These are phyloP conservation scores for Athene cunicularia DNA, from an alignment of 2,113 vertebrate genomes.

Conservation along the genomic window DNA sequence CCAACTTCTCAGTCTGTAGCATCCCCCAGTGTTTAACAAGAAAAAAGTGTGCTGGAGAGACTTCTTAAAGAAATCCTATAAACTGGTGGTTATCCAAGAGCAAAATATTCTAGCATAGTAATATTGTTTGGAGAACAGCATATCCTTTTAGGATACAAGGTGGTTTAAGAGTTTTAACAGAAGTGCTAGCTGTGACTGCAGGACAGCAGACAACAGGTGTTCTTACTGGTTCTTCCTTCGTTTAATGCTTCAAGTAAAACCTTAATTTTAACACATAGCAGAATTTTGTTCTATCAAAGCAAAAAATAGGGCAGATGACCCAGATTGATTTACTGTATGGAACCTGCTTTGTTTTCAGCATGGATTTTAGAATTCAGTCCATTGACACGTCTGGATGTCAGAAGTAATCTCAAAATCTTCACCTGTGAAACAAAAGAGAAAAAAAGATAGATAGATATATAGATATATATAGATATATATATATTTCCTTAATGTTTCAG, in stretches of 20 bases:
- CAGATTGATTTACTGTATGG: background rate
- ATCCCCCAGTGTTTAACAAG: background rate
- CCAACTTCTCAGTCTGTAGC: background rate
- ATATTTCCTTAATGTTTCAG: background rate
- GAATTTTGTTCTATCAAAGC: background rate
- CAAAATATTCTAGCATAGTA: background rate
- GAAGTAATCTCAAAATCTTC: background rate
- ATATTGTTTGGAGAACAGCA: background rate
- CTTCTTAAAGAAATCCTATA: background rate
- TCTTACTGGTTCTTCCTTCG: background rate
- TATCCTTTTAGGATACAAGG: background rate
- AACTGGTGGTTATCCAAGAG: background rate
- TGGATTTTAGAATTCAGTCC: background rate
- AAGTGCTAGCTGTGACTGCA: background rate
- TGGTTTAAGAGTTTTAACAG: background rate
- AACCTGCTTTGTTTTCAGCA: background rate
- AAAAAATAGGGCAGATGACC: background rate
- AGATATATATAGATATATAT: too few relatives aligned
- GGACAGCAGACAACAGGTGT: background rate
- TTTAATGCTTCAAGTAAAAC: background rate
- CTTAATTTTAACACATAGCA: background rate
- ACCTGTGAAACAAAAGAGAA: background rate
- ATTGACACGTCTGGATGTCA: background rate
- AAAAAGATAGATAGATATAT: background rate
- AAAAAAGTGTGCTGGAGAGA: background rate